These are phyloP conservation scores for Embidobia sp. DNA, from an alignment of 2,888 invertebrate species.

Conservation along the genomic window DNA sequence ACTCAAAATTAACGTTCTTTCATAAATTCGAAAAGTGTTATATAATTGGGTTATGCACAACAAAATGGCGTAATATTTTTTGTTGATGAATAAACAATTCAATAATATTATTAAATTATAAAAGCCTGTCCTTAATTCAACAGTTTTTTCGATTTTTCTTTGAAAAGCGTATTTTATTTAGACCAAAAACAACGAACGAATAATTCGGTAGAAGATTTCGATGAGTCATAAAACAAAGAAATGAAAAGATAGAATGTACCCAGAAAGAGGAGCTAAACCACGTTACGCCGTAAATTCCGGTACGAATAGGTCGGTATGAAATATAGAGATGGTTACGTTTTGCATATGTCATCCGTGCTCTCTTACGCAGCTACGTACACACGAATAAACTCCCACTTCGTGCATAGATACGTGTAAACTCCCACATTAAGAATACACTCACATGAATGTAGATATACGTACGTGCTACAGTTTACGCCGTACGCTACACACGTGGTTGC, in stretches of 20 bases:
- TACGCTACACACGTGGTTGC: slow-evolving; percentile 52
- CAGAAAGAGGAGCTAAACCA: slow-evolving; percentile 68
- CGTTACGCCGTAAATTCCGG: slow-evolving; percentile 76
- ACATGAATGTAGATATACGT: slow-evolving; percentile 36
- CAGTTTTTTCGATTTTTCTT: too few relatives aligned
- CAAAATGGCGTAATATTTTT: too few relatives aligned
- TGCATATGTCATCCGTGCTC: slow-evolving; percentile 80
- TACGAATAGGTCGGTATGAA: slow-evolving; percentile 77
- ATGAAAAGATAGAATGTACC: slow-evolving; percentile 67
- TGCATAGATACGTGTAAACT: slow-evolving; percentile 47
- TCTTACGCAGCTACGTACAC: slow-evolving; percentile 71
- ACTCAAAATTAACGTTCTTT: too few relatives aligned
- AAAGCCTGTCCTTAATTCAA: too few relatives aligned
- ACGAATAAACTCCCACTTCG: slow-evolving; percentile 38
- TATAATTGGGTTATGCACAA: too few relatives aligned
- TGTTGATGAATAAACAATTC: too few relatives aligned
- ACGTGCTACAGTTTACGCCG: slow-evolving; percentile 36
- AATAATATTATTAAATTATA: too few relatives aligned
- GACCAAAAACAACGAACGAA: too few relatives aligned
- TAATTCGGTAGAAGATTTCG: slow-evolving; percentile 17
- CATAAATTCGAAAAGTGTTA: too few relatives aligned
- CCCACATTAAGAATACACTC: slow-evolving; percentile 41
- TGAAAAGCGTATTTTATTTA: too few relatives aligned
- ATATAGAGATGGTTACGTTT: slow-evolving; percentile 78
- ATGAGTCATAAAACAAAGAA: slow-evolving; percentile 59